These are phyloP conservation scores for Poeciliopsis gracilis DNA, from an alignment of 2,797 vertebrate genomes.

Conservation along the genomic window DNA sequence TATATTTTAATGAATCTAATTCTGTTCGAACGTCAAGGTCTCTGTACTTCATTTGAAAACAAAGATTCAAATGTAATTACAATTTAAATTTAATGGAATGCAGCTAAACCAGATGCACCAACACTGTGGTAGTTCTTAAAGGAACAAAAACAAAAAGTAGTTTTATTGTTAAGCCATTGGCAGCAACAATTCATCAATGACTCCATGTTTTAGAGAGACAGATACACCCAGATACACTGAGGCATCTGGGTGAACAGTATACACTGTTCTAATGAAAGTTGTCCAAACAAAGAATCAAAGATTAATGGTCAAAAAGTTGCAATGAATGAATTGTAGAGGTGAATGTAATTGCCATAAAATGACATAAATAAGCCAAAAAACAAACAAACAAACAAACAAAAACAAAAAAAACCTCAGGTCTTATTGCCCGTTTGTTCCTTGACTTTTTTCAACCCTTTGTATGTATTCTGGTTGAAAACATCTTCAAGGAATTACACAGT, in stretches of 20 bases:
- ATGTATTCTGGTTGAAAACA: slow-evolving; percentile 4
- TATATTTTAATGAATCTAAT: not conserved
- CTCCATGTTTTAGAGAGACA: too few relatives aligned
- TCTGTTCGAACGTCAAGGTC: not conserved
- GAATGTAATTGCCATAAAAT: not conserved
- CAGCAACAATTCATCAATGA: too few relatives aligned
- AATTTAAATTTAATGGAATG: not conserved
- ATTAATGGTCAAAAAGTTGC: not conserved
- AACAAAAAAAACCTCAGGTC: not conserved
- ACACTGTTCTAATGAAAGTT: not conserved
- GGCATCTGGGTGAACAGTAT: too few relatives aligned
- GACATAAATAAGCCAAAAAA: not conserved
- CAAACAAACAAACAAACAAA: too few relatives aligned
- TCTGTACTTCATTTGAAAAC: not conserved
- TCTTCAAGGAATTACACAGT: slow-evolving; percentile 1
- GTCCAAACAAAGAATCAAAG: not conserved
- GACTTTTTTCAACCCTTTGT: not conserved
- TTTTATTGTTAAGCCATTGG: too few relatives aligned
- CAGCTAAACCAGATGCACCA: not conserved
- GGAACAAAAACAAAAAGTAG: too few relatives aligned
- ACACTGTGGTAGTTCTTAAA: not conserved
- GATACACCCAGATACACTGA: too few relatives aligned
- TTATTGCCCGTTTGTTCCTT: not conserved
- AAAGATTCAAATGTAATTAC: not conserved
- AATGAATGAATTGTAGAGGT: not conserved